These are phyloP conservation scores for Chesias legatella DNA, from an alignment of 2,888 invertebrate genomes.

Conservation along the genomic window DNA sequence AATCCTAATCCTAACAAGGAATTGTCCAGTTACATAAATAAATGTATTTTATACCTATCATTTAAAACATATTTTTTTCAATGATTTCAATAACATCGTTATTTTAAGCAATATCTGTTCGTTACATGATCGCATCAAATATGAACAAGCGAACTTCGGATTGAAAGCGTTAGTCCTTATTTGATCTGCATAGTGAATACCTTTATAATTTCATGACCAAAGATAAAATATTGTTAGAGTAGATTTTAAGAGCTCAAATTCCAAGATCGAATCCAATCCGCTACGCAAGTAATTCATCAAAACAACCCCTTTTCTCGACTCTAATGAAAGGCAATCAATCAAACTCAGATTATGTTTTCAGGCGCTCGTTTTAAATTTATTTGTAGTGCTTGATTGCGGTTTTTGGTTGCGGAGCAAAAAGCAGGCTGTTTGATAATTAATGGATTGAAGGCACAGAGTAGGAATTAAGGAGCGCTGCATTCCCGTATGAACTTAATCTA, in stretches of 20 bases:
- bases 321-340: slow-evolving; percentile 43
- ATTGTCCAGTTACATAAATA: no score
- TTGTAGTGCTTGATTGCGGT: slow-evolving; percentile 45
- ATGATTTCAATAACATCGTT: no score
- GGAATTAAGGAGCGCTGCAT: slow-evolving; percentile 7
- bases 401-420: slow-evolving; percentile 44
- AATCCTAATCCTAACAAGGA: no score
- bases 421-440: slow-evolving; percentile 43
- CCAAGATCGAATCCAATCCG: slow-evolving; percentile 10
- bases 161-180: no score
- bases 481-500: no score
- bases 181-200: no score
- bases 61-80: no score
- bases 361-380: slow-evolving; percentile 45
- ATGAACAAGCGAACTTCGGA: no score
- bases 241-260: slow-evolving; percentile 1
- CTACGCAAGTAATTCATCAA: slow-evolving; percentile 15
- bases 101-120: no score
- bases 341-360: slow-evolving; percentile 48
- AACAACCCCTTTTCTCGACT: slow-evolving; percentile 27
- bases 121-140: no score
- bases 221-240: not conserved
- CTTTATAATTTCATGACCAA: no score
- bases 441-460: slow-evolving; percentile 35
- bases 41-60: no score